Percentiles rank a stretch among this genome's conserved stretches.
Evolutionary conservation across 2,797 vertebrate species (phyloP).

Genomic region (Hemibagrus guttatus): DNA sequence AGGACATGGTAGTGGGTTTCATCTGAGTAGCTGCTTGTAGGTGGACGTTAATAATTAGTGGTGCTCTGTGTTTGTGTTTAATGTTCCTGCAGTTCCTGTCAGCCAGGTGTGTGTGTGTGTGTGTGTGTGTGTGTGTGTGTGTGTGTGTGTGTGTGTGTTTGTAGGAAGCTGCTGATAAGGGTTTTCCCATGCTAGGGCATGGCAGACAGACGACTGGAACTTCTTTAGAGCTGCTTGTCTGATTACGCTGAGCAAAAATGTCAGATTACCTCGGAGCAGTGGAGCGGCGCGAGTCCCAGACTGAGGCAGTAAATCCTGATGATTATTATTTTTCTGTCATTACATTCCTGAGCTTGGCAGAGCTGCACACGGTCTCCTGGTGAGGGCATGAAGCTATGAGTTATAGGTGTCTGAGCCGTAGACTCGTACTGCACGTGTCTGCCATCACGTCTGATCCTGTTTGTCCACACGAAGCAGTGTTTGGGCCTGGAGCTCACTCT

Average conservation of each 20-base stretch:
- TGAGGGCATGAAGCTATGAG: background rate
- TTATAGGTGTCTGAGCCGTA: background rate
- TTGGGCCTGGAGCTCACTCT: slow-evolving; percentile 5
- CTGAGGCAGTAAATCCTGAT: slow-evolving; percentile 11
- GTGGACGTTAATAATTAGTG: slow-evolving; percentile 26
- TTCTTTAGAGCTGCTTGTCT: background rate
- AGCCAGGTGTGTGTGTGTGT: slow-evolving; percentile 29
- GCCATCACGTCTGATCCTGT: background rate
- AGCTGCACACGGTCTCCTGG: background rate
- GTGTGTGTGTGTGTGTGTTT: background rate
- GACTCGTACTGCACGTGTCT: background rate
- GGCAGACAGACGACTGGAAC: background rate
- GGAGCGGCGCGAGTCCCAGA: background rate
- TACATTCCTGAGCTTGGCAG: slow-evolving; percentile 4
- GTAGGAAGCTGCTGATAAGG: slow-evolving; percentile 49
- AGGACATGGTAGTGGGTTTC: background rate
- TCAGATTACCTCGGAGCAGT: slow-evolving; percentile 28
- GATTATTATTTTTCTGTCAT: slow-evolving; percentile 9
- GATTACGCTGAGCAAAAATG: slow-evolving; percentile 25
- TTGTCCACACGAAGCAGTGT: background rate
- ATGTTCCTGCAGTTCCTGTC: slow-evolving; percentile 15
- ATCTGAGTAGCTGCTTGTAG: background rate
- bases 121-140: too few relatives aligned
- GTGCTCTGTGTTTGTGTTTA: slow-evolving; percentile 30
- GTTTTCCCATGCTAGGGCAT: slow-evolving; percentile 48